phyloP scores from a whole-genome alignment of 2,888 invertebrate genomes.

The Rhagonycha fulva region DNA sequence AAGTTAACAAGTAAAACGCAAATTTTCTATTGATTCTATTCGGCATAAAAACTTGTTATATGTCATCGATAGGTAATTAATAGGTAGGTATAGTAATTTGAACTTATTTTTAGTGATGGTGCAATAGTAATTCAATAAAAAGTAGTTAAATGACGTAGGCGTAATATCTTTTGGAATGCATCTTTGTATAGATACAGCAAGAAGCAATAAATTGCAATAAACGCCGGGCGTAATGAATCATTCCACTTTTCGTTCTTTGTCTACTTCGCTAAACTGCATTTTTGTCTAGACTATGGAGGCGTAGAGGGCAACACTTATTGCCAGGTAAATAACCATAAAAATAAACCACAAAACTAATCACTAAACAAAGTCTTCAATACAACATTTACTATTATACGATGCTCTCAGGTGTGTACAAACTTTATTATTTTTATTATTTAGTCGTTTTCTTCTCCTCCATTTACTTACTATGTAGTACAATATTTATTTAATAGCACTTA shows the following conservation, averaged over 20 bases:
- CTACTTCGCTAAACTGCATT: slow-evolving; percentile 39
- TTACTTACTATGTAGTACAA: background rate
- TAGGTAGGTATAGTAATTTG: slow-evolving; percentile 5
- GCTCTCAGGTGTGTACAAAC: background rate
- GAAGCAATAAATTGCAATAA: slow-evolving; percentile 46
- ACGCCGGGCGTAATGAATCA: slow-evolving; percentile 46
- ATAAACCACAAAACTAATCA: slow-evolving; percentile 27
- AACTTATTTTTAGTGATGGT: slow-evolving; percentile 16
- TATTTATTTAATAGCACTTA: too few species aligned
- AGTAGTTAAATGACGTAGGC: slow-evolving; percentile 34
- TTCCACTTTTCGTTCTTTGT: slow-evolving; percentile 41
- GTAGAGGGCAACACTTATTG: slow-evolving; percentile 34
- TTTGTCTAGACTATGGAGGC: slow-evolving; percentile 43
- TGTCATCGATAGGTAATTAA: background rate
- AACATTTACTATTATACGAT: background rate
- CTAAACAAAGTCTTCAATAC: background rate
- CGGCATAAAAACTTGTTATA: background rate
- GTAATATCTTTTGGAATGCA: slow-evolving; percentile 42
- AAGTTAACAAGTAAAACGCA: background rate
- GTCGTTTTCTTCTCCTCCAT: background rate
- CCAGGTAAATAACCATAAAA: slow-evolving; percentile 34
- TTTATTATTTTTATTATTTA: background rate
- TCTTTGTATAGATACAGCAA: slow-evolving; percentile 37
- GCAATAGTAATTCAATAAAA: slow-evolving; percentile 17
- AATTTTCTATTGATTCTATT: background rate